Base-by-base conservation (phyloP, 2,113 vertebrate genomes). In the Scartelaos histophorus region DNA sequence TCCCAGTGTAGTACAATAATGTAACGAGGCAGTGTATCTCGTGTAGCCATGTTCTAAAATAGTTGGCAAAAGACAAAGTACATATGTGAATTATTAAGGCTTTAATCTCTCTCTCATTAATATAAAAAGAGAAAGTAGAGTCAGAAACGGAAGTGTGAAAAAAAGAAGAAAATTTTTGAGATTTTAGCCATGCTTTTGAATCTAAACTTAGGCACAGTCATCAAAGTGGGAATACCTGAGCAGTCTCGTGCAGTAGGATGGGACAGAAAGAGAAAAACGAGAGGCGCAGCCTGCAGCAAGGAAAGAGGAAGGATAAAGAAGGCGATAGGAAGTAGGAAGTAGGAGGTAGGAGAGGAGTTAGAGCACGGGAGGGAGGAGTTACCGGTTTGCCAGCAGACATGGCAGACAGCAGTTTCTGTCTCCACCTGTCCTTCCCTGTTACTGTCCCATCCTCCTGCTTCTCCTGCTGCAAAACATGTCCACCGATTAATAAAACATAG, bases 381-480 rank as follows among this genome's bases (percentile, higher is more conserved):
- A 93, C 94, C 93, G 89, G 85, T 80, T 78, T 87, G 82, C 85
- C 90, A 86, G 88, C 83, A 82, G 90, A 75, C 93, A 93, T 89
- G 78, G 93, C 89, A 87, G 92, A 94, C 87, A 93, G 86, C 25
- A 94, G 87, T 82, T 89, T 92, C 85, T 91, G 89, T 86, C 90
- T 94, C 93, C 93, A 94, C 91, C 91, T 94, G 92, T 93, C 91
- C 85, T 93, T 94, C 89, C 87, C 91, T 89, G 90, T 84, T 82
- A 90, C 89, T 84, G 83, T 82, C 85, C 90, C 79, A 38, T 91
- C 91, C 87, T 93, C 90, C 87, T 83, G 87, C 88, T 90, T 93
- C 72, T 88, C 83, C 82, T 89, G 89, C 94, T 94, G 87, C 79
- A 90, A 92, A 76, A 93, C 86, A 93, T 70, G 88, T 69, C 87